Evolutionary conservation across 2,113 vertebrate genomes (phyloP), one percentile per base, ranked within the genome.

Genomic region (Grus americana): DNA sequence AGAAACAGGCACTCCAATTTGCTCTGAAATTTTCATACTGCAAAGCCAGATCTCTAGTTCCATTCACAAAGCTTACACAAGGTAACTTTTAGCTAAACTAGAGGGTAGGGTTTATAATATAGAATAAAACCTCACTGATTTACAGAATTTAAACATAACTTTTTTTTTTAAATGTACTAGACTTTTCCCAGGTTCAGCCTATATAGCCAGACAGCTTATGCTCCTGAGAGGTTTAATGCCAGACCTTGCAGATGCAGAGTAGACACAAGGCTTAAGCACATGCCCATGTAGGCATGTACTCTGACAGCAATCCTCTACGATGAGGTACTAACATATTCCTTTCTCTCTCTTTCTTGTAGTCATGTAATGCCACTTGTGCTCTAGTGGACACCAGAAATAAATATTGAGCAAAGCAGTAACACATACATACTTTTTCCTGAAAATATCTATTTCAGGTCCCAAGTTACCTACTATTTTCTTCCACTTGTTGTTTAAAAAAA

Each of bases 231-330:
- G 46, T 67, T 83, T 49, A 61, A n/a, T 50, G 29, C 24, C 2
- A 1, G 32, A 40, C 29, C 50, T 57, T 50, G 18, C 27, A 72
- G 72, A 16, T 22, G 34, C 67, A 58, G 30, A 15, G 22, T 1
- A 24, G 24, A 26, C 13, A 12, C 8, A 32, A 27, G 8, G 50
- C 59, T 76, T 42, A 71, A 76, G 40, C 19, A 21, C 14, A 6
- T 1, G 12, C 14, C 23, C 42, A 29, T 2, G 1, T 5, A 70
- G n/a, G 12, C 57, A 55, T 1, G 5, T 21, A 12, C 11, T 50
- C 78, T 36, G 29, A 34, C 22, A 78, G 16, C 22, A 52, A 18
- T 16, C 40, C 44, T 58, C 18, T 19, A 2, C 2, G 2, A 59
- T 4, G 1, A 42, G 1, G 19, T 22, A 21, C 15, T 12, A 24